A percentile compares a stretch with the other conserved stretches of the same genome.
phyloP scores from a whole-genome alignment of 2,797 vertebrate genomes.

The Syngnathus acus region DNA sequence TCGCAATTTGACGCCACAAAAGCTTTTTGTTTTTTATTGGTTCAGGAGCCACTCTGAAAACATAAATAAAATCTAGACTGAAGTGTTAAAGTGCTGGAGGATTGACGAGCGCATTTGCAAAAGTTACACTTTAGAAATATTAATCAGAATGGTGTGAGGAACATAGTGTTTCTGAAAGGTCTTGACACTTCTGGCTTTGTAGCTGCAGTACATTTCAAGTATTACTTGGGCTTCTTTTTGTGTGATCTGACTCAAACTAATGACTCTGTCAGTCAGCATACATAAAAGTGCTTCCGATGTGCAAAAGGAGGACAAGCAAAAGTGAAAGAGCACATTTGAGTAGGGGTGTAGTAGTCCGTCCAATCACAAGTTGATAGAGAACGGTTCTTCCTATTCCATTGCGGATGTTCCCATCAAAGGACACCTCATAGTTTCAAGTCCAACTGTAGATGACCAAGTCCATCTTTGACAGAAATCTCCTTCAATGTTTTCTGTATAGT shows the following conservation, averaged over 20 bases:
- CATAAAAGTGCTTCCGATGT: not conserved
- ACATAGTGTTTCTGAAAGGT: not conserved
- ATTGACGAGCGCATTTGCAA: conserved; percentile 5
- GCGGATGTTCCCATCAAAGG: not conserved
- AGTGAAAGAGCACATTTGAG: not conserved
- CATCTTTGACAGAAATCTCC: not conserved
- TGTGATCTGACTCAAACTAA: not conserved
- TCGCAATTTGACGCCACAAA: not conserved
- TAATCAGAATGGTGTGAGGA: not conserved
- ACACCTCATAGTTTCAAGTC: not conserved
- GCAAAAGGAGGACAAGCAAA: not conserved
- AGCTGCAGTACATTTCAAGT: not conserved
- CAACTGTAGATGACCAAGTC: not conserved
- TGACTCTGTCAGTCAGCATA: conserved; percentile 10
- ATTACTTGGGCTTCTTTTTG: not conserved
- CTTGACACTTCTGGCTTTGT: not conserved
- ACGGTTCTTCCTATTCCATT: not conserved
- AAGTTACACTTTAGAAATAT: not conserved
- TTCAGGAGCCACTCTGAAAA: not conserved
- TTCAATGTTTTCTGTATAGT: not conserved
- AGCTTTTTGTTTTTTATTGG: conserved; percentile 3
- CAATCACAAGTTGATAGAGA: not conserved
- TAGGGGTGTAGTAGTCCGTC: not conserved
- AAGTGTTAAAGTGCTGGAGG: not conserved
- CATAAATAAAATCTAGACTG: not conserved